Base-by-base conservation (phyloP, 2,888 invertebrate genomes). In the Oconnorella tubifera region DNA sequence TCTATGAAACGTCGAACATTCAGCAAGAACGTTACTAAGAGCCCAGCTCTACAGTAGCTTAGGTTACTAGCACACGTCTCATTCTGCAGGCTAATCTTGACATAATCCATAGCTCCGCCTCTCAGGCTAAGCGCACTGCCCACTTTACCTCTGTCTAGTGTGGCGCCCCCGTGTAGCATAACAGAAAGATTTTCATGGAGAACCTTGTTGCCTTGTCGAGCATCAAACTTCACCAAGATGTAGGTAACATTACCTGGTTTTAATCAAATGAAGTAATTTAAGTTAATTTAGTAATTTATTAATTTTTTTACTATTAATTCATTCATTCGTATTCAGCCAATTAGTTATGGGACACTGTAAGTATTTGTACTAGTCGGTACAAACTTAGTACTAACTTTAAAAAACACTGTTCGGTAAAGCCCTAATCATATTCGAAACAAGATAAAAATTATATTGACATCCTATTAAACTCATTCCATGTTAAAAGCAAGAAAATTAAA, bases 1-100 rank as follows among this genome's bases (percentile, higher is more conserved):
- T 76, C 74, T 6, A 64, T n/a, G 23, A 62, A 33, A 3, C 58
- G 25, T 31, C 51, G 4, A 2, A 61, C 56, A 4, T 31, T 33
- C 62, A 65, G 23, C 62, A 59, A 53, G 48, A 62, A 63, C 25
- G 58, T 32, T 19, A 70, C 56, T 33, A 68, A 67, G 33, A 70
- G 48, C 6, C 68, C 68, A 33, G 65, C 48, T 23, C 50, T 53
- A 48, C 70, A 70, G 33, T 70, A 68, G 51, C 73, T 73, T 57
- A 78, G 68, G 66, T 78, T 75, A 2, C 73, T 77, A 56, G 78
- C 66, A 58, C 79, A 79, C 63, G 70, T 68, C 31, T 73, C 68
- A 31, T 69, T 63, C 58, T 76, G 74, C 14, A 72, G 59, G 2
- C 76, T 77, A 4, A 79, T 62, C 57, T 75, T 73, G 0, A 77